A percentile compares a stretch with the other conserved stretches of the same genome.
Evolutionary conservation across 2,888 invertebrate genomes (phyloP).

Genomic region (Drosophila diplacantha): DNA sequence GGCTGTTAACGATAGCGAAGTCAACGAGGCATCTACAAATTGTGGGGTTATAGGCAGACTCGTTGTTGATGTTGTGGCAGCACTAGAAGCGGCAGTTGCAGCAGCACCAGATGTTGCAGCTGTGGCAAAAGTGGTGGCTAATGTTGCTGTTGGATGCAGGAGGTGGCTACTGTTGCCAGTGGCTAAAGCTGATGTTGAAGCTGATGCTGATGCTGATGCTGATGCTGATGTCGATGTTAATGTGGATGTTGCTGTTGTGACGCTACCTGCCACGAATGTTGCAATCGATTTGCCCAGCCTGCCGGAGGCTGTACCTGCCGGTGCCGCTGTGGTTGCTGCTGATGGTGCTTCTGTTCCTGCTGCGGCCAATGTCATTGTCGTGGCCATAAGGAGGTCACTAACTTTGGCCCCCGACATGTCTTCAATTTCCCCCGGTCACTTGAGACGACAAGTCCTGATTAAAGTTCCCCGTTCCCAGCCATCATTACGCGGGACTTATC

Average conservation of each 20-base stretch:
- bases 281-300: constrained; percentile 61
- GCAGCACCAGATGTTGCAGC: constrained; percentile 32
- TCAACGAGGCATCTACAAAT: constrained; percentile 68
- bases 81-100: constrained; percentile 16
- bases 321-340: constrained; percentile 23
- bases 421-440: constrained; percentile 22
- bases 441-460: constrained; percentile 18
- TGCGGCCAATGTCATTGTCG: constrained; percentile 38
- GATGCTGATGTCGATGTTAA: constrained; percentile 37
- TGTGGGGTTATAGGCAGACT: constrained; percentile 52
- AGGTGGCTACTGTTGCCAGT: constrained; percentile 19
- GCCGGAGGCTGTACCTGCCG: constrained; percentile 29
- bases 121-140: constrained; percentile 27
- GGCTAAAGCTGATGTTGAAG: constrained; percentile 16
- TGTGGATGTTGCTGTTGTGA: constrained; percentile 42
- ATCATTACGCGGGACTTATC: constrained; percentile 20
- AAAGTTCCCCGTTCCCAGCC: constrained; percentile 10
- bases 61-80: constrained; percentile 35
- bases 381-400: constrained; percentile 32
- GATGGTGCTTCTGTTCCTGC: constrained; percentile 25
- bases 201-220: constrained; percentile 34
- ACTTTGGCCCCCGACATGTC: constrained; percentile 52
- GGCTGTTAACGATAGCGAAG: constrained; percentile 62
- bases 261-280: constrained; percentile 52
- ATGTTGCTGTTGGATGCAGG: constrained; percentile 22